Conservation (phyloP, 37 sponge, comb jelly and placozoan species). For the Bolinopsis microptera region DNA sequence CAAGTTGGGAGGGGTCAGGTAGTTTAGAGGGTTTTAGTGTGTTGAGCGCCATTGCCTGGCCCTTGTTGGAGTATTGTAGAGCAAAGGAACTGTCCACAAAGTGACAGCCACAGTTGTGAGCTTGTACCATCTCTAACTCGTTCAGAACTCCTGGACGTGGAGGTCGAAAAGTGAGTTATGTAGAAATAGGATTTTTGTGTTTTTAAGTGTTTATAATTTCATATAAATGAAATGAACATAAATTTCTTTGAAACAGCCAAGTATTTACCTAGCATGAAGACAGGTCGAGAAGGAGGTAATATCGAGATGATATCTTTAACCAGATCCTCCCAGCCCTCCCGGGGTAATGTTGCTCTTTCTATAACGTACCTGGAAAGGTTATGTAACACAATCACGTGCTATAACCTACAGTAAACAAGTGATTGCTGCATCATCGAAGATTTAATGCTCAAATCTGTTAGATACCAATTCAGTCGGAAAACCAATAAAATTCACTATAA, state of each 20-base stretch:
- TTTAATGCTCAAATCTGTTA: no score
- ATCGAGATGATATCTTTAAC: neutral
- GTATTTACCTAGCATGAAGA: constrained; percentile 12
- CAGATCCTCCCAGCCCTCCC: neutral
- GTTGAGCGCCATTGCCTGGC: neutral
- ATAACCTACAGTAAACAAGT: no score
- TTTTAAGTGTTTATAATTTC: no score
- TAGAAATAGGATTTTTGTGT: no score
- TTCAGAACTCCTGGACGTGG: constrained; percentile 11
- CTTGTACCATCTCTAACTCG: neutral
- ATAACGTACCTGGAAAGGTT: neutral
- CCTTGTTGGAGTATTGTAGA: neutral
- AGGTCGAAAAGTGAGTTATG: no score
- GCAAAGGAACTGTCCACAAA: constrained; percentile 9
- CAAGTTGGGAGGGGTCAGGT: neutral
- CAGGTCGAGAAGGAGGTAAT: neutral
- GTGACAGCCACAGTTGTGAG: neutral
- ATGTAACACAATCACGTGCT: no score
- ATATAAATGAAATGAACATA: no score
- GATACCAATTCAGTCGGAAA: no score
- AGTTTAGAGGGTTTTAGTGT: neutral
- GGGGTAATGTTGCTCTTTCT: neutral
- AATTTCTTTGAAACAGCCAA: no score
- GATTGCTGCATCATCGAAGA: no score
- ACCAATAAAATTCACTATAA: no score